A percentile compares a stretch with the other conserved stretches of the same genome.
Evolutionary conservation across 2,888 invertebrate species (phyloP).

Genomic region (Alloplasta piceator): DNA sequence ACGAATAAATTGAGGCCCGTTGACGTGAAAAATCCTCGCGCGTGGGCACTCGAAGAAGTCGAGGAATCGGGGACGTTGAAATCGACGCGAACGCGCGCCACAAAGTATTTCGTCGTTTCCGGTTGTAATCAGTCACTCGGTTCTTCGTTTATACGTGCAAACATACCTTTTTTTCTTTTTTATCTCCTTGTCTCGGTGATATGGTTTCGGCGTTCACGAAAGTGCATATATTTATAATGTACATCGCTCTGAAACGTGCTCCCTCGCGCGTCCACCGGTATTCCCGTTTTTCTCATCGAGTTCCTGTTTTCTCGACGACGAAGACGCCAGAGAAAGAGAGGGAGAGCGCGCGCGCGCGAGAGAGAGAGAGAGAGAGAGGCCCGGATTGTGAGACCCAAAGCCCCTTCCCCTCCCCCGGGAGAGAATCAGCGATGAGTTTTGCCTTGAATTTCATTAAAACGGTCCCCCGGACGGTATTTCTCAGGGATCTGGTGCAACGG

Average conservation of each 20-base stretch:
- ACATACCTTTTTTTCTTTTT: slow-evolving; percentile 21
- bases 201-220: slow-evolving; percentile 21
- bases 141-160: slow-evolving; percentile 19
- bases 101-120: slow-evolving; percentile 51
- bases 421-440: slow-evolving; percentile 26
- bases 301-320: background rate
- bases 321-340: no score
- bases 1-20: no score
- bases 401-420: background rate
- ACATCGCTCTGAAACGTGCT: background rate
- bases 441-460: slow-evolving; percentile 65
- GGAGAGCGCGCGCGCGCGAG: no score
- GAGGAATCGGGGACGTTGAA: slow-evolving; percentile 42
- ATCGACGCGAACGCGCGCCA: slow-evolving; percentile 25
- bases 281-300: slow-evolving; percentile 22
- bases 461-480: slow-evolving; percentile 58
- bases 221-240: background rate
- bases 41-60: background rate
- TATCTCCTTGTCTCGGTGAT: background rate
- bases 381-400: slow-evolving; percentile 19
- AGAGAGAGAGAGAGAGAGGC: background rate
- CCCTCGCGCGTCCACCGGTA: background rate
- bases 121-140: slow-evolving; percentile 41
- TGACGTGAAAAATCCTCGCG: background rate
- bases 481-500: slow-evolving; percentile 68